Evolutionary conservation across 2,797 vertebrate species (phyloP), one percentile per base, ranked within the genome.

Genomic region (Fratercula arctica): DNA sequence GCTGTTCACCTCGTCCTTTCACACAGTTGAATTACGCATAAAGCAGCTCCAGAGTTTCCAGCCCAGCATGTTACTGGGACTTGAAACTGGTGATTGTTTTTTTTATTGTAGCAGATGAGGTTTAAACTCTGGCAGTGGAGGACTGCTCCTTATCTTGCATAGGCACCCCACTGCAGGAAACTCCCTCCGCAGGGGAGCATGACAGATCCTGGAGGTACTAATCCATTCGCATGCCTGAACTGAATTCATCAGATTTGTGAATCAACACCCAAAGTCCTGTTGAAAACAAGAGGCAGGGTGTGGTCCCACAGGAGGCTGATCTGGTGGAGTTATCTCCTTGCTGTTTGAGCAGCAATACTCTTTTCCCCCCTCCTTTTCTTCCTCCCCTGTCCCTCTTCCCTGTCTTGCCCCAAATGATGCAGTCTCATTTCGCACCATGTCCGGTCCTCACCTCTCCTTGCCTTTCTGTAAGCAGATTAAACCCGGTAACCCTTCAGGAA

Each of bases 371-470:
- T 39, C 12, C 4, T 81, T 56, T 51, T 70, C 46, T 69, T 67
- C 23, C 19, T 90, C 5, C 13, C 5, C 3, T 15, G 0, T n/a
- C 33, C 11, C 3, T 72, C 24, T 66, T 79, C 45, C 18, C 26
- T 79, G 18, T 39, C 35, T 76, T 76, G 35, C 28, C 17, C 48
- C 29, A 45, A 35, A 17, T 45, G 31, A 35, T 1, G 2, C 39
- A 70, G 59, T 28, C 63, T 41, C 23, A 11, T 18, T 25, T 80
- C 0, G 0, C 19, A 3, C 53, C 0, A 0, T 39, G 3, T 54
- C 20, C 8, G 46, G 6, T 82, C 43, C 31, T 93, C 11, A 12
- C 26, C 31, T 94, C 13, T 12, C 26, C 41, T 78, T 78, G 14
- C 18, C n/a, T 63, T 89, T 59, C 43, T 8, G 0, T 66, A 56